A percentile compares a stretch with the other conserved stretches of the same genome.
These are phyloP conservation scores for Chanos chanos DNA, from an alignment of 2,797 vertebrate species.

Conservation along the genomic window DNA sequence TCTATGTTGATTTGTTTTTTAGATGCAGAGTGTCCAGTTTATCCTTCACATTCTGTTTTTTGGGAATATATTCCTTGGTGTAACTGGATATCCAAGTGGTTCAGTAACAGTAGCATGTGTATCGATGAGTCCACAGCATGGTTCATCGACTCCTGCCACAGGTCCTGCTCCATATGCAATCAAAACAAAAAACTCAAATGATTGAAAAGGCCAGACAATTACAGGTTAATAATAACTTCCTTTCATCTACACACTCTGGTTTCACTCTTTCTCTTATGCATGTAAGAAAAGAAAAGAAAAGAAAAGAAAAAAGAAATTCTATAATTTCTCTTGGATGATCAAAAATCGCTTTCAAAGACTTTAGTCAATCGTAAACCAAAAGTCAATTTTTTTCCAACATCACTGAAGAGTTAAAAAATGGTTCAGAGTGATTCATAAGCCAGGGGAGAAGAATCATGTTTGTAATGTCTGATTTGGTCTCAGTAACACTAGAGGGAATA, in stretches of 20 bases:
- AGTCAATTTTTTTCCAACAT: no score
- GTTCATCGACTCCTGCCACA: neutral
- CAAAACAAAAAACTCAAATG: conserved; percentile 22
- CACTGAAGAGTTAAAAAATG: neutral
- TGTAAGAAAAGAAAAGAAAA: no score
- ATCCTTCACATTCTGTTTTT: conserved; percentile 1
- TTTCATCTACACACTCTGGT: no score
- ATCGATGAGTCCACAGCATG: neutral
- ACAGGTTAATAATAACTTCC: conserved; percentile 34
- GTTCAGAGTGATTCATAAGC: neutral
- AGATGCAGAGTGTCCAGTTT: conserved; percentile 3
- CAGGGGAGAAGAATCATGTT: neutral
- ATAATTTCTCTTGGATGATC: no score
- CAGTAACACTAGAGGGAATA: conserved; percentile 59
- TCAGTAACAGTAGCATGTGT: accelerated
- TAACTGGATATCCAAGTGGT: neutral
- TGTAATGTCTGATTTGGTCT: conserved; percentile 10
- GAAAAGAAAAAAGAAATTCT: no score
- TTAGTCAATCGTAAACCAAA: no score
- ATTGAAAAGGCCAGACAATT: conserved; percentile 39
- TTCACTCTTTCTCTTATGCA: no score
- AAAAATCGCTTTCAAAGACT: no score
- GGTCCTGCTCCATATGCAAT: conserved; percentile 36
- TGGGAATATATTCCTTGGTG: neutral
- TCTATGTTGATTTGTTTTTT: neutral